Evolutionary conservation across 2,113 vertebrate genomes (phyloP).

Genomic region (Crocuta crocuta): DNA sequence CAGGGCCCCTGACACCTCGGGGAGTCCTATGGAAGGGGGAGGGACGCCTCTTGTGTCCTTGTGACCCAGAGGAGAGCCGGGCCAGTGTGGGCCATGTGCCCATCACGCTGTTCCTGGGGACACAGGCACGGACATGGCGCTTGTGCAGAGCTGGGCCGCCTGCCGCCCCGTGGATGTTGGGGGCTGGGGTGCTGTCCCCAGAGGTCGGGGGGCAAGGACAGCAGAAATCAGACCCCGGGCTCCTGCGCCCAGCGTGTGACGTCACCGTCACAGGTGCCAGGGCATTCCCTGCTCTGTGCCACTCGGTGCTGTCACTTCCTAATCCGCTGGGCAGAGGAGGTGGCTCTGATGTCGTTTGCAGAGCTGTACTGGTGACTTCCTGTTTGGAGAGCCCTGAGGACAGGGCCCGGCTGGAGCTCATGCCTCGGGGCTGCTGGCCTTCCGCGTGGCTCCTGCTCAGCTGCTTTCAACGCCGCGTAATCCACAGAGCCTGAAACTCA

Average conservation of each 20-base stretch:
- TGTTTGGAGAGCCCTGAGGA: conserved; percentile 52
- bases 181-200: not conserved
- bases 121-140: rapidly evolving
- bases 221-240: not conserved
- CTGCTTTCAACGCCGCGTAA: not conserved
- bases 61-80: not conserved
- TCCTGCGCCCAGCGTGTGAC: rapidly evolving
- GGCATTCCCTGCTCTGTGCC: not conserved
- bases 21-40: not conserved
- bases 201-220: not conserved
- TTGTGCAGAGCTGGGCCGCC: not conserved
- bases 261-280: not conserved
- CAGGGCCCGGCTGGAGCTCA: conserved; percentile 53
- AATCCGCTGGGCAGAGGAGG: not conserved
- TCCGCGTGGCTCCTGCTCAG: rapidly evolving
- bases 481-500: not conserved
- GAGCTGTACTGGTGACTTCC: not conserved
- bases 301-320: not conserved
- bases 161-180: no score
- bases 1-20: not conserved
- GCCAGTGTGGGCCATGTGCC: not conserved
- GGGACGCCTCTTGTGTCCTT: not conserved
- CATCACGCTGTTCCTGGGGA: not conserved
- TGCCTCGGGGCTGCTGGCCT: conserved; percentile 59
- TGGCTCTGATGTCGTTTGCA: not conserved